Base-by-base conservation (phyloP, 2,113 vertebrate species). In the Steatornis caripensis region DNA sequence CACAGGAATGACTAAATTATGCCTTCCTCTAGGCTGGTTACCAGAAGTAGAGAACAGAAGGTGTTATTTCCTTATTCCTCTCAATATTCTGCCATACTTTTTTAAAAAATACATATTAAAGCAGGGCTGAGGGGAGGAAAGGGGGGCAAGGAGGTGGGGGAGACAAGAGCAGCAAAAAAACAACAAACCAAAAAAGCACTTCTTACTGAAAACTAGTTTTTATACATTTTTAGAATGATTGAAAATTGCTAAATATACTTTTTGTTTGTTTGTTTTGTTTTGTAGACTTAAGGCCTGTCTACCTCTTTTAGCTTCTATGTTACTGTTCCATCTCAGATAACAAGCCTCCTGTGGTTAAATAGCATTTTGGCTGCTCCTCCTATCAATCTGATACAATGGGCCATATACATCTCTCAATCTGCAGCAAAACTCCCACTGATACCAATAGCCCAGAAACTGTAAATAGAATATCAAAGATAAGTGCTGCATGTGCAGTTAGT, bases 271-370 rank as follows among this genome's bases (percentile, higher is more conserved):
- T 11, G 37, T 51, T 61, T 91, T 93, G 27, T 88, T 83, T 91
- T 5, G 1, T 76, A 79, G 12, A 37, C 17, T 74, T 84, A 84
- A 49, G 24, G 15, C 41, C n/a, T 4, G 20, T 58, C 12, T 64
- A 55, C 21, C 1, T 43, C 10, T 89, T 88, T 84, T 30, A 55
- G 60, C 36, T 93, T 69, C 70, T 81, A 13, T 61, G 49, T 45
- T 94, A 49, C 37, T 95, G 36, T 82, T 88, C 36, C 22, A 68
- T 77, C 65, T 87, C 54, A 70, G 54, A 58, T 87, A 96, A 95
- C 43, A 94, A 87, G 45, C 17, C 37, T 93, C 84, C 82, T 91
- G 72, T 90, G 82, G 75, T 86, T 93, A 92, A 95, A 79, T 10
- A 86, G 4, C 36, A 66, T 76, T 95, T 91, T 94, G 36, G 7